Conservation (phyloP, 2,113 vertebrate species). For the Tenebrosternarchus preto region DNA sequence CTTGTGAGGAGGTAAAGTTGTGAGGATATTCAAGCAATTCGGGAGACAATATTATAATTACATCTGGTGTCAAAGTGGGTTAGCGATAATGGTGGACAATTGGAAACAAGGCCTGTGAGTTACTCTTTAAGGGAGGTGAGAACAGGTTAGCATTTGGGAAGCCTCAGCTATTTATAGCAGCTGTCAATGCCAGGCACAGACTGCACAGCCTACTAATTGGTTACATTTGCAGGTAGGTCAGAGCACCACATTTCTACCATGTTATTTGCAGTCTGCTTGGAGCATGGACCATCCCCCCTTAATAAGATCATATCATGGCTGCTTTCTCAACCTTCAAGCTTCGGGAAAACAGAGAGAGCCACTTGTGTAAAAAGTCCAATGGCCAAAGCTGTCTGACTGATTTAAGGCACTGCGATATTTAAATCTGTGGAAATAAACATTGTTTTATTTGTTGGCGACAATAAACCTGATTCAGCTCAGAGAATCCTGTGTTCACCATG, state of each 20-base stretch:
- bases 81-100: slow-evolving; percentile 40
- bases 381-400: slow-evolving; percentile 44
- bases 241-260: slow-evolving; percentile 40
- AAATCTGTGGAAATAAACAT: slow-evolving; percentile 10
- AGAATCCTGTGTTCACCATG: slow-evolving; percentile 55
- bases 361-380: slow-evolving; percentile 64
- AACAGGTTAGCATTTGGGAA: slow-evolving; percentile 62
- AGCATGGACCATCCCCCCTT: slow-evolving; percentile 43
- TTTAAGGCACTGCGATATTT: not conserved
- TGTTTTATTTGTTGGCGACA: slow-evolving; percentile 21
- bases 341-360: slow-evolving; percentile 53
- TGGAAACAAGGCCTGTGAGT: slow-evolving; percentile 26
- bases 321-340: slow-evolving; percentile 57
- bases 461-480: slow-evolving; percentile 54
- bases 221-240: slow-evolving; percentile 64
- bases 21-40: not conserved
- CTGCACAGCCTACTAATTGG: slow-evolving; percentile 61
- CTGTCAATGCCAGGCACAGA: slow-evolving; percentile 61
- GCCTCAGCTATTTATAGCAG: slow-evolving; percentile 66
- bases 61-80: slow-evolving; percentile 34
- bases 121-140: slow-evolving; percentile 47
- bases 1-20: no score
- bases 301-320: slow-evolving; percentile 59
- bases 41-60: slow-evolving; percentile 7
- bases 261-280: slow-evolving; percentile 36